Base-by-base conservation (phyloP, 2,797 vertebrate species). In the Galaxias olidus region DNA sequence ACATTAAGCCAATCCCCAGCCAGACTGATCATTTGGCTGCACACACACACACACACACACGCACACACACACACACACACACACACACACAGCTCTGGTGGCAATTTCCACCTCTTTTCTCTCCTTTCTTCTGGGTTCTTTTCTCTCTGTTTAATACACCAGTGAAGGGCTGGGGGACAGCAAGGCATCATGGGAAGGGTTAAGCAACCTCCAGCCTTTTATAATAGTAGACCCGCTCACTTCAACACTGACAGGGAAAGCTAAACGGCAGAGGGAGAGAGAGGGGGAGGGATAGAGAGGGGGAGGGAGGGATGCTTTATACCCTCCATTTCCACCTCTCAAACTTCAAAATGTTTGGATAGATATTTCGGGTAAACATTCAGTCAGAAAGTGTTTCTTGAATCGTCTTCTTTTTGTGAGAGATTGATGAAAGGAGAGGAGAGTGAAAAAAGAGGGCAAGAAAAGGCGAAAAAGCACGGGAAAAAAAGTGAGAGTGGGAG, bases 11-110 rank as follows among this genome's bases (percentile, higher is more conserved):
- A 76, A 30, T 3, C 71, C 78, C 83, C 71, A 78, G 82, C 80
- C 87, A 75, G 70, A 86, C 86, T 90, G 88, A 81, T 88, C 91
- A 91, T 90, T 88, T 93, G 86, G 83, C 87, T 59, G 62, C 91
- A 42, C 8, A 15, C 11, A 41, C 14, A 90, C 30, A 2, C 30
- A 2, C 30, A 30, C 30, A 30, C 30, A 30, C 30, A 30, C 30
- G 6, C 30, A 30, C 30, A 30, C 30, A 30, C 30, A 30, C 30
- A 30, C 30, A 30, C 30, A 30, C 30, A 30, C 30, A 30, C 30
- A 30, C 30, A 30, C 30, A 30, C 30, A 30, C 30, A 30, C 30
- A 85, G 88, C 86, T 91, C 88, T 89, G 82, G 87, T 85, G 90
- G 91, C 85, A 88, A 87, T 91, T 87, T 90, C 81, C 91, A 92